phyloP scores from a whole-genome alignment of 2,113 vertebrate genomes.

The Myrmecobius fasciatus region DNA sequence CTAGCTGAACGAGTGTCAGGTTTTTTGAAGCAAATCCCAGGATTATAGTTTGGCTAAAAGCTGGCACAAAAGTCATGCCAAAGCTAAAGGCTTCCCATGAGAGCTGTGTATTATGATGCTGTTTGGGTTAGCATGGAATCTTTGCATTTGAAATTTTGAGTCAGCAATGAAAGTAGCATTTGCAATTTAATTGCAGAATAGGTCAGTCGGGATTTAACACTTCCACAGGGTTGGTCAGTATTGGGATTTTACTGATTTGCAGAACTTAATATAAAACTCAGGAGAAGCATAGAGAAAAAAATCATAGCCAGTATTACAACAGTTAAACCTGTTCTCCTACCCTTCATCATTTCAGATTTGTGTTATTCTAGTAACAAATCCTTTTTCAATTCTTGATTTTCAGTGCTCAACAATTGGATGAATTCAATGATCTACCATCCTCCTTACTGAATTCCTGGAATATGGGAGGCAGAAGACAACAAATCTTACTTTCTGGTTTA shows the following conservation, averaged over 20 bases:
- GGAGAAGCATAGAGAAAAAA: neutral
- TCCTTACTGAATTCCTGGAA: neutral
- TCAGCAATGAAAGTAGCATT: neutral
- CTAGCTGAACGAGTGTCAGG: neutral
- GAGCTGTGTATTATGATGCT: neutral
- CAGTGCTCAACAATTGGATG: neutral
- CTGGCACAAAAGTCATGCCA: neutral
- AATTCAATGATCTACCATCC: neutral
- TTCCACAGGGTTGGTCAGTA: neutral
- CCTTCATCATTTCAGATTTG: neutral
- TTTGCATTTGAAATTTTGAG: neutral
- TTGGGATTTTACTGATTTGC: neutral
- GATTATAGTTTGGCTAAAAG: neutral
- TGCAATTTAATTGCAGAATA: neutral
- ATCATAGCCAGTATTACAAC: neutral
- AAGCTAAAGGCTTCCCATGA: neutral
- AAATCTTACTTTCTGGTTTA: neutral
- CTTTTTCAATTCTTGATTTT: neutral
- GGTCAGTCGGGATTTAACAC: neutral
- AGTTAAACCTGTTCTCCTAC: neutral
- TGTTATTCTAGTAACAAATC: neutral
- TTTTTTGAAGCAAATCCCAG: constrained; percentile 3
- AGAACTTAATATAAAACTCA: neutral
- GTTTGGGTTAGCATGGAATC: neutral
- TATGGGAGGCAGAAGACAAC: neutral